Conservation (phyloP, 2,113 vertebrate genomes). For the Tragelaphus scriptus region DNA sequence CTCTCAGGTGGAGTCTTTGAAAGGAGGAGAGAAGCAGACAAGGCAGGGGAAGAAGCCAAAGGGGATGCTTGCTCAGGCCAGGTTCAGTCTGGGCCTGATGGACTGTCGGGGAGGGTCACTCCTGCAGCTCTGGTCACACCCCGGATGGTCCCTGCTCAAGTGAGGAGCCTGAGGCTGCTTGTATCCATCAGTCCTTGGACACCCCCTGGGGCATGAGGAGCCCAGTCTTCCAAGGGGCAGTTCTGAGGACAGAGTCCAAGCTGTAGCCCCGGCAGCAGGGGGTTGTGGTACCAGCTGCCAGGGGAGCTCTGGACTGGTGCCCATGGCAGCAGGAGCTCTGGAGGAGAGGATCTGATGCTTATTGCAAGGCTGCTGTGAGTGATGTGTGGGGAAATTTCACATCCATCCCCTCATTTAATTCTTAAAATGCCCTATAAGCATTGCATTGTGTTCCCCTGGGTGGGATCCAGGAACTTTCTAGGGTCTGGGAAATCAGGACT, state of each 20-base stretch:
- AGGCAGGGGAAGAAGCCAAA: not conserved
- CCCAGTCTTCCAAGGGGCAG: not conserved
- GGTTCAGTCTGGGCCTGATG: not conserved
- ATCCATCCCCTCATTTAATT: not conserved
- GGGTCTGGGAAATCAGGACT: not conserved
- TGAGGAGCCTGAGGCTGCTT: not conserved
- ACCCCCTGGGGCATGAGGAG: fast-evolving
- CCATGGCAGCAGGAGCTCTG: not conserved
- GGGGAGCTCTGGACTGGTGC: not conserved
- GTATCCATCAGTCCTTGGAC: not conserved
- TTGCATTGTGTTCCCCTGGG: not conserved
- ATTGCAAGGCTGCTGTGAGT: not conserved
- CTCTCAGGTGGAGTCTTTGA: not conserved
- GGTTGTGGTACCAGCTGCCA: not conserved
- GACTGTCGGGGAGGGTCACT: no score
- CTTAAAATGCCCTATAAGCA: not conserved
- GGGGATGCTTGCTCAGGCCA: not conserved
- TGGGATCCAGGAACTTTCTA: not conserved
- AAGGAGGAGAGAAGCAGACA: not conserved
- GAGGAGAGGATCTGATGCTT: not conserved
- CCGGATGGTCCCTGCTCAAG: not conserved
- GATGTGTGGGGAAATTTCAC: not conserved
- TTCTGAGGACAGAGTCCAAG: not conserved
- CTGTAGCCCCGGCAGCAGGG: not conserved
- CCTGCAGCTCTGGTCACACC: not conserved